A percentile compares a stretch with the other conserved stretches of the same genome.
Conservation (phyloP, 2,888 invertebrate species). For the Platypus cylindrus region DNA sequence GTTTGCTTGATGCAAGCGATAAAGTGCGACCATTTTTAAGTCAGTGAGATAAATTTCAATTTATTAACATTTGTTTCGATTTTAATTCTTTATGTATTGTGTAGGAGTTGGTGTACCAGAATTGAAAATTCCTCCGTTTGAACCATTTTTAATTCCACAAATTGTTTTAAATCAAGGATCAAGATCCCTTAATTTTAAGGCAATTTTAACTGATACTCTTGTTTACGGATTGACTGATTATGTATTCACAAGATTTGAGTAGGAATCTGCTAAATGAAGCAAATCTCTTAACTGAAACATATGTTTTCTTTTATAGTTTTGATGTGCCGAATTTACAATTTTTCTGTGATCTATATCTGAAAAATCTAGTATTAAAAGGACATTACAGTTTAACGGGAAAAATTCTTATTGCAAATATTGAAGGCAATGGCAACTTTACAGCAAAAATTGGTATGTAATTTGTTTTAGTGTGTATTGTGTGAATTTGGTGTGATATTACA, state of each 20-base stretch:
- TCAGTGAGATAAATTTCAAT: neutral
- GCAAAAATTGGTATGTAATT: slow-evolving; percentile 22
- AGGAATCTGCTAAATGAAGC: slow-evolving; percentile 10
- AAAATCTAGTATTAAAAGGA: slow-evolving; percentile 20
- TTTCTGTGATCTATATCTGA: slow-evolving; percentile 18
- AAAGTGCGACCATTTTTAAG: slow-evolving; percentile 24
- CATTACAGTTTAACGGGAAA: slow-evolving; percentile 25
- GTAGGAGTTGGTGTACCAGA: slow-evolving; percentile 23
- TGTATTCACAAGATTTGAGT: slow-evolving; percentile 20
- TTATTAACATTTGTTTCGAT: too few relatives aligned
- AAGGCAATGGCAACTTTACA: slow-evolving; percentile 22
- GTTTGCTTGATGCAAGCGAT: slow-evolving; percentile 31
- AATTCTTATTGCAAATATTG: slow-evolving; percentile 26
- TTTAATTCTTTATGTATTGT: too few relatives aligned
- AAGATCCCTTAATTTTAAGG: slow-evolving; percentile 21
- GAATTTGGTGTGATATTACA: too few relatives aligned
- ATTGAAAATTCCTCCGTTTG: slow-evolving; percentile 26
- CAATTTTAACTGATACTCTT: slow-evolving; percentile 19
- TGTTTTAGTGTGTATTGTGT: neutral
- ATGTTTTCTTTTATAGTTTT: slow-evolving; percentile 20
- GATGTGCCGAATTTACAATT: slow-evolving; percentile 23
- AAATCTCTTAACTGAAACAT: too few relatives aligned
- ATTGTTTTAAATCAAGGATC: slow-evolving; percentile 23
- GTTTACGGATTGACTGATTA: slow-evolving; percentile 20
- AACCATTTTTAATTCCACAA: slow-evolving; percentile 25